Conservation (phyloP, 2,113 vertebrate genomes). For the Pelecanus crispus region DNA sequence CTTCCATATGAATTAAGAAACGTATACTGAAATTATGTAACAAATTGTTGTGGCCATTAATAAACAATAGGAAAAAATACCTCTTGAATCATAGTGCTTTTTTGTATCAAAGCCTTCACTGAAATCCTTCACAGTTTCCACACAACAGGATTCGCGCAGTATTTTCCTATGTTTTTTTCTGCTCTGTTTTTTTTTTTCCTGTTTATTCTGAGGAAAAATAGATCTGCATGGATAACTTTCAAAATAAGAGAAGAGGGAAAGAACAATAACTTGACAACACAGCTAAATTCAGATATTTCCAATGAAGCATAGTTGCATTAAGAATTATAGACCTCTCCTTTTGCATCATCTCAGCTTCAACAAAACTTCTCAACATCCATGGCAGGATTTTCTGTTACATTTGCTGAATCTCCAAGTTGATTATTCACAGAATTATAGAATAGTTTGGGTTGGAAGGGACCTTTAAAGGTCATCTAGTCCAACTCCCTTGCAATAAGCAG, state of each 20-base stretch:
- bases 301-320: not conserved
- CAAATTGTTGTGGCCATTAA: not conserved
- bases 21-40: not conserved
- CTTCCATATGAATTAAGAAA: not conserved
- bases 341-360: not conserved
- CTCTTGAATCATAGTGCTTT: not conserved
- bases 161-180: not conserved
- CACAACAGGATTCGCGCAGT: not conserved
- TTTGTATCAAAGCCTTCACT: not conserved
- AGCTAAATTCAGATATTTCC: not conserved
- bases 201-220: not conserved
- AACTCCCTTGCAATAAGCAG: not conserved
- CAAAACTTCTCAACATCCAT: not conserved
- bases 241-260: not conserved
- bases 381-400: not conserved
- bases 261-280: not conserved
- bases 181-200: not conserved
- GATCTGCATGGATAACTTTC: not conserved
- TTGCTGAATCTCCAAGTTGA: not conserved
- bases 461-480: not conserved
- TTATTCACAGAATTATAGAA: not conserved
- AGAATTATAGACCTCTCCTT: not conserved
- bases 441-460: not conserved
- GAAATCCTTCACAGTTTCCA: not conserved
- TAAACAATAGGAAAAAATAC: not conserved